Evolutionary conservation across 1,140 invertebrate genomes (phyloP).

Genomic region (Cyclargus thomasi): DNA sequence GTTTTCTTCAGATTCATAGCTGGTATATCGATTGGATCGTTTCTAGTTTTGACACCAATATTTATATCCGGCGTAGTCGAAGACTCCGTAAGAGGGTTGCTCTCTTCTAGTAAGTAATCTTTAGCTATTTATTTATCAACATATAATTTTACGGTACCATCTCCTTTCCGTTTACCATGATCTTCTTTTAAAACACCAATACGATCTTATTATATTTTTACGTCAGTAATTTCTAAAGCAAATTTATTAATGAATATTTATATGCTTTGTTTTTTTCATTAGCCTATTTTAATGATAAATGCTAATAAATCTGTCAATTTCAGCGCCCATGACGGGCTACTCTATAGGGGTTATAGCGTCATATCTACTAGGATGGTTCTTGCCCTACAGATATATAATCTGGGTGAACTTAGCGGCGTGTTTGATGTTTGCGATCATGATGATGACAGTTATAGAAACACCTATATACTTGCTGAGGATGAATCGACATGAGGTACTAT

Average conservation of each 20-base stretch:
- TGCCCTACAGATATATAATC: conserved; percentile 41
- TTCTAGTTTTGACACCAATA: conserved; percentile 76
- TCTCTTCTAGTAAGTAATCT: conserved; percentile 61
- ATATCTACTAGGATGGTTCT: conserved; percentile 79
- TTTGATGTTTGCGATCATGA: conserved; percentile 29
- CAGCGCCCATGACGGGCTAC: conserved; percentile 44
- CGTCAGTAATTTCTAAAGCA: no score
- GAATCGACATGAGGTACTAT: conserved; percentile 50
- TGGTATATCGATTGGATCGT: conserved; percentile 76
- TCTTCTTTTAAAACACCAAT: no score
- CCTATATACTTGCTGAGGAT: conserved; percentile 47
- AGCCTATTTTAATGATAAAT: no score
- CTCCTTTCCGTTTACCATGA: no score
- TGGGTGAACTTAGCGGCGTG: conserved; percentile 42
- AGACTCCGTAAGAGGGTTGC: conserved; percentile 78
- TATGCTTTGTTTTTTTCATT: no score
- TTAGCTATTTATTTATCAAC: not conserved
- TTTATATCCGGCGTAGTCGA: conserved; percentile 79
- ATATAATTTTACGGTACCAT: no score
- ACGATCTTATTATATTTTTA: no score
- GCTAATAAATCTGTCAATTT: no score
- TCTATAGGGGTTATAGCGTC: conserved; percentile 77
- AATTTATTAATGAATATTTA: no score
- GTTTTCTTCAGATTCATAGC: conserved; percentile 76
- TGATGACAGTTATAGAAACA: conserved; percentile 45